Evolutionary conservation across 1,140 invertebrate genomes (phyloP).

Genomic region (Drosophila chauvacae): DNA sequence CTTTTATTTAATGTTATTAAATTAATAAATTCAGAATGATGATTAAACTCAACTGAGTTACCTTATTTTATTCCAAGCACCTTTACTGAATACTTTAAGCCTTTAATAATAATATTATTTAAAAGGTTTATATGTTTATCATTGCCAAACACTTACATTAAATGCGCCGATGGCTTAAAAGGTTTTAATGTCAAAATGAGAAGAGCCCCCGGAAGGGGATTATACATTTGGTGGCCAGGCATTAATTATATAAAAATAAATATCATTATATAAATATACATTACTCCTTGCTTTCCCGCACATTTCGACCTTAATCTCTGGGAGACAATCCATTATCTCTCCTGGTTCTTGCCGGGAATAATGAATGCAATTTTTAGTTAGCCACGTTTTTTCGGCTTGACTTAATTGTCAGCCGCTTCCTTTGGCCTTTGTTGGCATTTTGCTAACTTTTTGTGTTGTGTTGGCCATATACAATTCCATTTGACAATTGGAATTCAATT

Average conservation of each 20-base stretch:
- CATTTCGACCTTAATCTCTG: slow-evolving; percentile 13
- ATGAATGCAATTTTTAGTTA: slow-evolving; percentile 26
- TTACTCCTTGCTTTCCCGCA: neutral
- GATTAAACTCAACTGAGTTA: neutral
- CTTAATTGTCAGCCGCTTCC: slow-evolving; percentile 10
- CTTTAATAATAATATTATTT: neutral
- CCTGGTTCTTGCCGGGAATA: neutral
- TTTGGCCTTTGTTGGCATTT: neutral
- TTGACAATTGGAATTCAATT: slow-evolving; percentile 62
- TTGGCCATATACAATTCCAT: slow-evolving; percentile 44
- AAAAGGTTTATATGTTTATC: neutral
- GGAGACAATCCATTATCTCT: slow-evolving; percentile 24
- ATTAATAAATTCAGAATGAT: neutral
- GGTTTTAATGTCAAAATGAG: slow-evolving; percentile 2
- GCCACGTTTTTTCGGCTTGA: slow-evolving; percentile 4
- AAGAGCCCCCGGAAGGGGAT: neutral
- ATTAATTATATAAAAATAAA: slow-evolving; percentile 29
- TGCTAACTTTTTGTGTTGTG: slow-evolving; percentile 14
- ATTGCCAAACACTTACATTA: slow-evolving; percentile 2
- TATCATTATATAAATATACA: neutral
- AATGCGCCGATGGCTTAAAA: neutral
- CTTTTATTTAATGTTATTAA: neutral
- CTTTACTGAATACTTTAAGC: neutral
- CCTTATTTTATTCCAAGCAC: neutral
- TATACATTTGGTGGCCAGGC: neutral